Evolutionary conservation across 2,888 invertebrate genomes (phyloP), one percentile per base, ranked within the genome.

Genomic region (Suillia variegata): DNA sequence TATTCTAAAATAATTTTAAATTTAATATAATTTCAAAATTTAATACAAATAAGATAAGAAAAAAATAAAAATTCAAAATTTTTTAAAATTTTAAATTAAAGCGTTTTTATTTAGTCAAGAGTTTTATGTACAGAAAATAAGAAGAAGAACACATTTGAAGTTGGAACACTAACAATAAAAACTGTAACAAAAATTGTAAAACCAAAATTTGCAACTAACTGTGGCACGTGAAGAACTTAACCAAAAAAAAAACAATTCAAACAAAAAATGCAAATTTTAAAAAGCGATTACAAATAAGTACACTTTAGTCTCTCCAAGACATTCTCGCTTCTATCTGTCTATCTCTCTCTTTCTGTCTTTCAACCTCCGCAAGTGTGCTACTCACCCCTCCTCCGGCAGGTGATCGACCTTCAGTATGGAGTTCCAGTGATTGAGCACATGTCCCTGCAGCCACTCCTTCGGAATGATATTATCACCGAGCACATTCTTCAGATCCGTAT

Each of bases 391-490:
- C 70, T 91, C 90, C 59, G 85, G 84, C 62, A 87, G 86, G 69
- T 90, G 89, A 74, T 91, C 90, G 24, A 90, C 85, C 65, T 85
- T 84, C 42, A 92, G 80, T 75, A 91, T 85, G 51, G 87, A 85
- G 67, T 86, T 85, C 91, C 91, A 92, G 70, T 90, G 88, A 61
- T 86, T 85, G 70, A 87, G 82, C 64, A 89, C 86, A 45, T 87
- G 85, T 18, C 85, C 83, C 65, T 86, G 84, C 34, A 92, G 76
- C 90, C 90, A 91, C 45, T 84, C 84, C 48, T 84, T 83, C 17
- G 92, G 91, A 69, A 92, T 85, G 53, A 92, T 86, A 71, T 86
- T 86, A 73, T 92, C 92, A 31, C 84, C 83, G 67, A 88, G 83
- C 13, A 91, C 80, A 66, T 88, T 84, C 73, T 88, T 86, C 13